Evolutionary conservation across 1,140 invertebrate species (phyloP).

Genomic region (Drosophila pallidifrons): DNA sequence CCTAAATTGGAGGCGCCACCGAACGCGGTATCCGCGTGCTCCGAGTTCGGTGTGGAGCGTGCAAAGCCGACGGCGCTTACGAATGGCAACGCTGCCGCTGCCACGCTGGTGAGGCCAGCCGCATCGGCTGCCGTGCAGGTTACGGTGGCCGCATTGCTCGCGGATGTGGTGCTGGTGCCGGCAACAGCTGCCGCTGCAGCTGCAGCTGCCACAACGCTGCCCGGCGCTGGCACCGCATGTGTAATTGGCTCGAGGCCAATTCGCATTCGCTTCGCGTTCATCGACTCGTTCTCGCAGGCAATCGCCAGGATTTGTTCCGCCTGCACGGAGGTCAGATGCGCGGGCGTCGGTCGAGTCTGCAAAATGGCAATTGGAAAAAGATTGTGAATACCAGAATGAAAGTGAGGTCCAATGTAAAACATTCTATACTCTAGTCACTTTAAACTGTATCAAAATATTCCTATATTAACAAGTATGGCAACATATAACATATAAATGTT

Average conservation of each 20-base stretch:
- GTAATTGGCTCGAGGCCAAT: constrained; percentile 97
- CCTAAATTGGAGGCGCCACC: constrained; percentile 52
- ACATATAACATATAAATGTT: too few species aligned
- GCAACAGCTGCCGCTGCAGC: constrained; percentile 77
- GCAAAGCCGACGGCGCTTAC: constrained; percentile 77
- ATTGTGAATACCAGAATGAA: neutral
- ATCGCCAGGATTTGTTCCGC: constrained; percentile 97
- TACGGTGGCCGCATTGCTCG: constrained; percentile 60
- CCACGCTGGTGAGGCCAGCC: constrained; percentile 69
- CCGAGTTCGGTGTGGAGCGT: constrained; percentile 81
- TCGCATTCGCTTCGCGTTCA: constrained; percentile 98
- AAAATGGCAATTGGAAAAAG: neutral
- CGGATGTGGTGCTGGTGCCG: constrained; percentile 59
- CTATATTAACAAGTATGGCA: too few species aligned
- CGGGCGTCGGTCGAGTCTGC: constrained; percentile 93
- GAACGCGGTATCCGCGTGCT: constrained; percentile 72
- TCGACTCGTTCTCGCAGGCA: constrained; percentile 98
- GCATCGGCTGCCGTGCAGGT: constrained; percentile 71
- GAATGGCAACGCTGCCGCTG: constrained; percentile 74
- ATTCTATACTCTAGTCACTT: neutral
- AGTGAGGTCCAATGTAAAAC: neutral
- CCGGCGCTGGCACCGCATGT: constrained; percentile 91
- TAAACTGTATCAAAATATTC: too few species aligned
- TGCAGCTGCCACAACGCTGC: constrained; percentile 86
- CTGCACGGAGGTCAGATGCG: constrained; percentile 97